Evolutionary conservation across 1,140 invertebrate genomes (phyloP).

Genomic region (Drosophila pseudoananassae): DNA sequence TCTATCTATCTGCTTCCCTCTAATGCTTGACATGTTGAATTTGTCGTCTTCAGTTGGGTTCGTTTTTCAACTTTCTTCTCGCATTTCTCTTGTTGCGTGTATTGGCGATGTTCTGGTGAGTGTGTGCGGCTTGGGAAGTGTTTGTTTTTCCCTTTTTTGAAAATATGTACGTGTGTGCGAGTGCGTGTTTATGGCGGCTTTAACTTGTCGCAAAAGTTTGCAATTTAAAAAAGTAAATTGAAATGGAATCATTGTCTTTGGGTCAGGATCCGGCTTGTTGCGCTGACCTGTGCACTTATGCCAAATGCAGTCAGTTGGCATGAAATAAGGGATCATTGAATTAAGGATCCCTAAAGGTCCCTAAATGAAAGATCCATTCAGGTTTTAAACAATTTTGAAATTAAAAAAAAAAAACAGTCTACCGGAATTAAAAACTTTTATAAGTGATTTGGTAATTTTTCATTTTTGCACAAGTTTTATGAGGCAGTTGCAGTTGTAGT

Average conservation of each 20-base stretch:
- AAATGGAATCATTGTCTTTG: conserved; percentile 52
- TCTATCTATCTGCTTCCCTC: conserved; percentile 4
- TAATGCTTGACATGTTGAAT: conserved; percentile 69
- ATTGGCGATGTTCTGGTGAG: conserved; percentile 56
- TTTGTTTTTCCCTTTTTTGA: conserved; percentile 34
- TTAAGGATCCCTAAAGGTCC: no score
- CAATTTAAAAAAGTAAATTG: conserved; percentile 57
- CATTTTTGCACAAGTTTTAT: conserved; percentile 39
- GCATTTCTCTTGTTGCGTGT: conserved; percentile 69
- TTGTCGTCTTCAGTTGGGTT: conserved; percentile 61
- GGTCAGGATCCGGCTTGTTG: conserved; percentile 9
- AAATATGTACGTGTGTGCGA: background rate
- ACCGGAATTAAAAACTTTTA: background rate
- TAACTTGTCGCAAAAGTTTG: conserved; percentile 64
- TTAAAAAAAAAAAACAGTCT: no score
- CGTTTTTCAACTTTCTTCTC: conserved; percentile 56
- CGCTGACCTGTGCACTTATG: conserved; percentile 15
- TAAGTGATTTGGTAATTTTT: conserved; percentile 2
- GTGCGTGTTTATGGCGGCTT: conserved; percentile 42
- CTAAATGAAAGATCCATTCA: no score
- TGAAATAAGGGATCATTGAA: no score
- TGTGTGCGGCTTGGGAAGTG: conserved; percentile 21
- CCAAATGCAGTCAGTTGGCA: conserved; percentile 45
- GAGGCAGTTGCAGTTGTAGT: conserved; percentile 35
- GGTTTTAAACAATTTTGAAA: no score